Conservation (phyloP, 2,888 invertebrate species). For the Endomychus coccineus region DNA sequence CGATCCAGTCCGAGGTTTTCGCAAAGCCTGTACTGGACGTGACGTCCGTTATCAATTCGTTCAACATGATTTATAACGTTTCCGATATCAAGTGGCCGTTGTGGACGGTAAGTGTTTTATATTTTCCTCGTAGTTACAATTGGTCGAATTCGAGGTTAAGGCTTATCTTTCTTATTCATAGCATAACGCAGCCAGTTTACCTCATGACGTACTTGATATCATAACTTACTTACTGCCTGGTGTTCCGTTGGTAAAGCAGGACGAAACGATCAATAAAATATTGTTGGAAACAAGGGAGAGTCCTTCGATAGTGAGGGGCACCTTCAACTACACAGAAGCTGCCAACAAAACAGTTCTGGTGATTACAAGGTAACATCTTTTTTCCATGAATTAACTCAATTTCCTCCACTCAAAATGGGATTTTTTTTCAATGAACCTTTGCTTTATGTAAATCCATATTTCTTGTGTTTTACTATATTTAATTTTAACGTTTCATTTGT, state of each 20-base stretch:
- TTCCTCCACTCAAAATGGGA: no score
- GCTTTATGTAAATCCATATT: no score
- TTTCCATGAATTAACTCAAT: no score
- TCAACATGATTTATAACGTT: slow-evolving; percentile 33
- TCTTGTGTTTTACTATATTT: no score
- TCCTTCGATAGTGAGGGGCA: slow-evolving; percentile 60
- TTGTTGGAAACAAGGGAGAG: slow-evolving; percentile 45
- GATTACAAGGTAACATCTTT: slow-evolving; percentile 56
- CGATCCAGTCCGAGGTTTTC: slow-evolving; percentile 35
- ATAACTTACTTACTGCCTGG: slow-evolving; percentile 75
- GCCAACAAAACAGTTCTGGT: slow-evolving; percentile 53
- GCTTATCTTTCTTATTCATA: slow-evolving; percentile 5
- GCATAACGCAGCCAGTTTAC: slow-evolving; percentile 23
- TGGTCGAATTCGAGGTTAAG: neutral
- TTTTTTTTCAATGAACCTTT: no score
- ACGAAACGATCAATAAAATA: slow-evolving; percentile 33
- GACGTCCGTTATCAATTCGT: slow-evolving; percentile 24
- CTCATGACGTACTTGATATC: slow-evolving; percentile 50
- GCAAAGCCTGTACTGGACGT: slow-evolving; percentile 23
- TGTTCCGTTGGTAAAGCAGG: slow-evolving; percentile 47
- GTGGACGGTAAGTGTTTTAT: slow-evolving; percentile 43
- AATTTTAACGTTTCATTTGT: no score
- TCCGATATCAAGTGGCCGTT: slow-evolving; percentile 44
- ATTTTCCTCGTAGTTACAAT: slow-evolving; percentile 22
- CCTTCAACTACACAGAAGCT: slow-evolving; percentile 41